Percentiles rank a stretch among this genome's conserved stretches.
These are phyloP conservation scores for Micromussa lordhowensis DNA, from an alignment of 92 coral and sea anemone species.

Conservation along the genomic window DNA sequence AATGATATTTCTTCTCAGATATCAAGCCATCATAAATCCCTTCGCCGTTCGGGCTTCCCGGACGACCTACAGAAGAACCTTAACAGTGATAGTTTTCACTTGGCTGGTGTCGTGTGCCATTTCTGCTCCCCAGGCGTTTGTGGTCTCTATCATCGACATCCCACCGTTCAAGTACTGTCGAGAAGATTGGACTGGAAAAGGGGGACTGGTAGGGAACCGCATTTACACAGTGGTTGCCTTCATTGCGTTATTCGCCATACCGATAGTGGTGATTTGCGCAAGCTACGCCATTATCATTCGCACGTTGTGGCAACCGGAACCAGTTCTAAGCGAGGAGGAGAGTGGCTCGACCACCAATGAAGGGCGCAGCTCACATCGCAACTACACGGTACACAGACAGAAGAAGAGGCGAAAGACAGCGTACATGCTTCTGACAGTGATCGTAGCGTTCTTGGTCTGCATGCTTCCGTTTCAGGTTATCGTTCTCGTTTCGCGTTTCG, in stretches of 20 bases:
- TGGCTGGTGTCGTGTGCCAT: constrained; percentile 77
- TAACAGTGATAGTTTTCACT: constrained; percentile 50
- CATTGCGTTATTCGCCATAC: constrained; percentile 75
- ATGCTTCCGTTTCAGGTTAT: constrained; percentile 81
- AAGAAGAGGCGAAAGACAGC: constrained; percentile 88
- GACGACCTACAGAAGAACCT: constrained; percentile 66
- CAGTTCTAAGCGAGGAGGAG: constrained; percentile 13
- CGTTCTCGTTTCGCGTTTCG: constrained; percentile 37
- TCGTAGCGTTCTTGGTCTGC: constrained; percentile 77
- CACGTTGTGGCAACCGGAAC: constrained; percentile 73
- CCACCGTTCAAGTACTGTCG: constrained; percentile 22
- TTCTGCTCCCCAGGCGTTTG: constrained; percentile 70
- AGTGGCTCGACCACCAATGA: neutral
- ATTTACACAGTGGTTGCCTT: constrained; percentile 70
- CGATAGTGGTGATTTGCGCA: constrained; percentile 66
- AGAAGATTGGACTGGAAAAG: constrained; percentile 63
- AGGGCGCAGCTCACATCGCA: neutral
- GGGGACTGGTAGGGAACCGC: constrained; percentile 54
- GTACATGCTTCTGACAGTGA: constrained; percentile 84
- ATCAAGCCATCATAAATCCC: constrained; percentile 88
- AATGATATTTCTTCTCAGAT: constrained; percentile 43
- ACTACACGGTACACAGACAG: constrained; percentile 9
- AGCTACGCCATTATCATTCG: constrained; percentile 72
- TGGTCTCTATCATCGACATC: constrained; percentile 13
- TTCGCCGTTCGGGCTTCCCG: constrained; percentile 66